A percentile compares a stretch with the other conserved stretches of the same genome.
These are phyloP conservation scores for Clitarchus hookeri DNA, from an alignment of 2,888 invertebrate genomes.

Conservation along the genomic window DNA sequence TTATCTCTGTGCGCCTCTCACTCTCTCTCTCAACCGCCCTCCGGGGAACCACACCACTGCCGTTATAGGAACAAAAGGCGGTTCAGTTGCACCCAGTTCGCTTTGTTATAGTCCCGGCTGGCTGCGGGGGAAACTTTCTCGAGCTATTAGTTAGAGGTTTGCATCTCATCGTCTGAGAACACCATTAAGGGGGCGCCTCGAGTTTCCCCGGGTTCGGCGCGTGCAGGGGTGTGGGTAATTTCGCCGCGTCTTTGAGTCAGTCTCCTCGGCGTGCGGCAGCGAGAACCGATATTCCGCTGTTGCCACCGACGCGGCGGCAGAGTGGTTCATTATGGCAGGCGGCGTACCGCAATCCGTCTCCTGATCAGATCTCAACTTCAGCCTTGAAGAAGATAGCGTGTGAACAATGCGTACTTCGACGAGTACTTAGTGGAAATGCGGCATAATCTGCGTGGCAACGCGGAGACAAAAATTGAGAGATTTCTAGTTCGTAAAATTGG, in stretches of 20 bases:
- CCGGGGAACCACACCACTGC: not conserved
- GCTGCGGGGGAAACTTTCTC: not conserved
- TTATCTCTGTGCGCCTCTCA: not conserved
- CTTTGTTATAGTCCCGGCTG: not conserved
- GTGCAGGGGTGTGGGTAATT: not conserved
- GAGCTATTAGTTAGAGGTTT: conserved; percentile 2
- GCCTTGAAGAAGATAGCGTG: too few relatives aligned
- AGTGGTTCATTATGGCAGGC: not conserved
- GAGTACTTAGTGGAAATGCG: too few relatives aligned
- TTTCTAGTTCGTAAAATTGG: too few relatives aligned
- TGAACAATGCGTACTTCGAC: too few relatives aligned
- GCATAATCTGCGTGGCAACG: too few relatives aligned
- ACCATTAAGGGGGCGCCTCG: not conserved
- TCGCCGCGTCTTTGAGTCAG: not conserved
- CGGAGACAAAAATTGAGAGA: too few relatives aligned
- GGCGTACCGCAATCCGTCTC: not conserved
- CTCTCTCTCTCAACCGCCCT: not conserved
- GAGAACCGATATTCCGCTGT: not conserved
- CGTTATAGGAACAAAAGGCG: not conserved
- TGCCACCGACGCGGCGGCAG: not conserved
- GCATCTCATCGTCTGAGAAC: conserved; percentile 14
- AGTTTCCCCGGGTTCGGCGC: not conserved
- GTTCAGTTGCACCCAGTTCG: not conserved
- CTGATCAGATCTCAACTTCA: too few relatives aligned
- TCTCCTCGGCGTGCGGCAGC: not conserved